phyloP scores from a whole-genome alignment of 2,113 vertebrate genomes.

The Leptosomus discolor region DNA sequence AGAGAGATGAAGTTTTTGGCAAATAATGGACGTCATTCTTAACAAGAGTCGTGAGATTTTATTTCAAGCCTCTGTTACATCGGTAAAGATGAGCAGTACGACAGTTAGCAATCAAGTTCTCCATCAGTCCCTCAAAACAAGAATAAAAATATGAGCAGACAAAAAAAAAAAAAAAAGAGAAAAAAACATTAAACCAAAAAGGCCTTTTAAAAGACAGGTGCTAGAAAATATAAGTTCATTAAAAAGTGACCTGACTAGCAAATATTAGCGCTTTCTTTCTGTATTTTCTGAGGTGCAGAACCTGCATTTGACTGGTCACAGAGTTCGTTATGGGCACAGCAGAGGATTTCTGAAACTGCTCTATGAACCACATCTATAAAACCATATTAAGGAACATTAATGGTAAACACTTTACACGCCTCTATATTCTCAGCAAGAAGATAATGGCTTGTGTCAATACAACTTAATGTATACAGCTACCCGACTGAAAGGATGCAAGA shows the following conservation, averaged over 20 bases:
- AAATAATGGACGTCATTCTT: background rate
- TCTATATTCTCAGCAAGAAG: background rate
- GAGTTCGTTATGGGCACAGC: too few relatives aligned
- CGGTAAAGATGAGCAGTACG: background rate
- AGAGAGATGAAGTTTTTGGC: background rate
- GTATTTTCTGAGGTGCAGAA: background rate
- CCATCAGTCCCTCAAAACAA: background rate
- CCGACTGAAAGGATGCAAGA: background rate
- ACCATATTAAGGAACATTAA: background rate
- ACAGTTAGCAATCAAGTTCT: background rate
- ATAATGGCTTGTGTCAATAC: background rate
- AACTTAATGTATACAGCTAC: background rate
- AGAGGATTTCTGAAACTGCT: background rate
- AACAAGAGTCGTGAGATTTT: background rate
- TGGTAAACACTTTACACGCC: background rate
- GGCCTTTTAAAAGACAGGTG: fast-evolving
- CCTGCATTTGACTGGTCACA: background rate
- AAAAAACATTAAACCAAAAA: background rate
- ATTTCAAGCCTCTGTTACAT: background rate
- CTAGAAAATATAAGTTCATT: background rate
- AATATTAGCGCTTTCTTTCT: background rate
- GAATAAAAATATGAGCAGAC: background rate
- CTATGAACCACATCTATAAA: background rate
- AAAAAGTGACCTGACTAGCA: background rate
- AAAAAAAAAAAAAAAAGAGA: background rate